These are phyloP conservation scores for Lepidothrix coronata DNA, from an alignment of 2,113 vertebrate species.

Conservation along the genomic window DNA sequence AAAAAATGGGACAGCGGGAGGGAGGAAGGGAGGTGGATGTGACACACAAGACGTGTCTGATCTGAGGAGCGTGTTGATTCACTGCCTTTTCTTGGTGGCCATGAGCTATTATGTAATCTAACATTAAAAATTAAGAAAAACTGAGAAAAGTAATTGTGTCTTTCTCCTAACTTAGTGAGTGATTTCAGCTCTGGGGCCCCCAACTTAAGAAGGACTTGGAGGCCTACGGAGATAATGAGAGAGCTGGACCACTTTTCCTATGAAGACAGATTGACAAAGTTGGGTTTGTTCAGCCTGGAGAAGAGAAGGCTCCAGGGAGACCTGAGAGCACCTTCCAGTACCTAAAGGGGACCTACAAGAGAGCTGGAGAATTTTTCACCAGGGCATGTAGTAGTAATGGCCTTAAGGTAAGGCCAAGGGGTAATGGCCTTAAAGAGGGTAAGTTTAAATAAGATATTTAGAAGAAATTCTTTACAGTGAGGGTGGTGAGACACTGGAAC, in stretches of 20 bases:
- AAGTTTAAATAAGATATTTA: neutral
- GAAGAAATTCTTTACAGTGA: neutral
- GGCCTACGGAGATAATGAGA: neutral
- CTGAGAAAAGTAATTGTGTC: neutral
- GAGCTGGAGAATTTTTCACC: neutral
- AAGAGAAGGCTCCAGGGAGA: neutral
- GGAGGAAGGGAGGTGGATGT: neutral
- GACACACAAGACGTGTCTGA: neutral
- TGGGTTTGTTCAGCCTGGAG: neutral
- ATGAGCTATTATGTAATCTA: neutral
- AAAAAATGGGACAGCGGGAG: neutral
- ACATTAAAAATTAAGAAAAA: neutral
- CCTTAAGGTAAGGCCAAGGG: neutral
- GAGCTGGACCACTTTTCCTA: neutral
- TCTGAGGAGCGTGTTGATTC: neutral
- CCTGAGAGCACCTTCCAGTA: neutral
- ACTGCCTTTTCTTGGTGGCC: neutral
- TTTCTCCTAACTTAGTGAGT: neutral
- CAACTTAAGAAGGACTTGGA: neutral
- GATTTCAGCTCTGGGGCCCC: neutral
- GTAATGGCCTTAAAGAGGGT: neutral
- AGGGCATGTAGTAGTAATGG: neutral
- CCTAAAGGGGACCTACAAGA: neutral
- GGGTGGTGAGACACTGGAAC: neutral
- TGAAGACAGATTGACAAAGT: neutral